Evolutionary conservation across 2,113 vertebrate species (phyloP), one percentile per base, ranked within the genome.

Genomic region (Chaetura pelagica): DNA sequence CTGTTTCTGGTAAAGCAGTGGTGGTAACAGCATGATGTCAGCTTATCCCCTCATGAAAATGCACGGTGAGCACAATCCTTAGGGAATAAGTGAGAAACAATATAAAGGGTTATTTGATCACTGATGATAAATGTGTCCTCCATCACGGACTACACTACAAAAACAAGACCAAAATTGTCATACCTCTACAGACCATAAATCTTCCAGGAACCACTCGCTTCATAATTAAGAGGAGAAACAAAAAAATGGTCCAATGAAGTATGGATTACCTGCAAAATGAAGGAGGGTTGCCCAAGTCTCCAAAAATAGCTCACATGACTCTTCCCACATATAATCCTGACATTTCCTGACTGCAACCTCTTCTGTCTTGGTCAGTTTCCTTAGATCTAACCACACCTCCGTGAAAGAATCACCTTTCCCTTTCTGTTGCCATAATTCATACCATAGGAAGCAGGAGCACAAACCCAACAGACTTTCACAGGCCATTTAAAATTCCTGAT

Each of bases 141-240:
- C n/a, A 21, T 21, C 66, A 38, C 6, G 21, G 15, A 54, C 19
- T 42, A 42, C 22, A 10, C 23, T 49, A n/a, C 7, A 86, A 74
- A 92, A 69, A 49, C 30, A 52, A 51, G 14, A 72, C 12, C 44
- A 61, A 93, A 89, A 32, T 30, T 87, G 10, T 61, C 4, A 12
- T 51, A 27, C 29, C 7, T 69, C 29, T 19, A 35, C 1, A 2
- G 14, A 75, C 7, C 2, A 1, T 44, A 80, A 79, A 52, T 52
- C 20, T 46, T 7, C 0, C 29, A 4, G 77, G 32, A 55, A 52
- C 1, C 2, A 20, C 4, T 89, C 1, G 0, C 7, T 67, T 84
- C 69, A 78, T 59, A 55, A 54, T n/a, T 72, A 64, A 57, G 16
- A 0, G 0, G 52, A 38, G 12, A 73, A 66, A 6, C 7, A n/a